A percentile compares a stretch with the other conserved stretches of the same genome.
phyloP scores from a whole-genome alignment of 2,888 invertebrate genomes.

The Dascillus cervinus region DNA sequence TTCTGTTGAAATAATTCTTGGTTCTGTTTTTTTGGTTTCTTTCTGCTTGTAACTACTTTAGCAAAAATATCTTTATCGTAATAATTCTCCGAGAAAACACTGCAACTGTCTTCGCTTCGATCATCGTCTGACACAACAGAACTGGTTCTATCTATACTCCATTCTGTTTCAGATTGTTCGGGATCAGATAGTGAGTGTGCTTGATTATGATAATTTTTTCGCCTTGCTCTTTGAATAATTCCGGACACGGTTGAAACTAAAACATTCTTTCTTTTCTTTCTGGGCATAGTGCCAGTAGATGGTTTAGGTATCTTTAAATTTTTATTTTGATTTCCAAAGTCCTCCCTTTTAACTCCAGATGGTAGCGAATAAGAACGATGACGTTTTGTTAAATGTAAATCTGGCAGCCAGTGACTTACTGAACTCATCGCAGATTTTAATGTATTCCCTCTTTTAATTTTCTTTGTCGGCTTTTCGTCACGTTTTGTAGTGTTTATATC shows the following conservation, averaged over 20 bases:
- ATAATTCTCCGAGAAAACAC: constrained; percentile 61
- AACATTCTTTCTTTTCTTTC: constrained; percentile 71
- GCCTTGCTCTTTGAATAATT: constrained; percentile 75
- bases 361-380: constrained; percentile 78
- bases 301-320: constrained; percentile 41
- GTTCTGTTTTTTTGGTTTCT: constrained; percentile 25
- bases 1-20: constrained; percentile 16
- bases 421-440: constrained; percentile 74
- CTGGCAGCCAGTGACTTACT: constrained; percentile 74
- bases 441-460: constrained; percentile 61
- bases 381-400: constrained; percentile 67
- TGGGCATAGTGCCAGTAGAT: constrained; percentile 28
- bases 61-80: constrained; percentile 53
- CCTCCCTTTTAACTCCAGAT: constrained; percentile 55
- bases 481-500: constrained; percentile 51
- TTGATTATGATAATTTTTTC: constrained; percentile 53
- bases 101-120: constrained; percentile 41
- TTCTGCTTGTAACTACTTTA: constrained; percentile 45
- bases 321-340: constrained; percentile 40
- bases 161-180: constrained; percentile 69
- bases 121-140: constrained; percentile 71
- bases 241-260: constrained; percentile 79
- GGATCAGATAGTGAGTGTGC: constrained; percentile 66
- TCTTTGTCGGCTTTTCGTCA: constrained; percentile 54
- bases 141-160: constrained; percentile 54